A percentile compares a stretch with the other conserved stretches of the same genome.
These are phyloP conservation scores for Isurus oxyrinchus DNA, from an alignment of 2,113 vertebrate species.

Conservation along the genomic window DNA sequence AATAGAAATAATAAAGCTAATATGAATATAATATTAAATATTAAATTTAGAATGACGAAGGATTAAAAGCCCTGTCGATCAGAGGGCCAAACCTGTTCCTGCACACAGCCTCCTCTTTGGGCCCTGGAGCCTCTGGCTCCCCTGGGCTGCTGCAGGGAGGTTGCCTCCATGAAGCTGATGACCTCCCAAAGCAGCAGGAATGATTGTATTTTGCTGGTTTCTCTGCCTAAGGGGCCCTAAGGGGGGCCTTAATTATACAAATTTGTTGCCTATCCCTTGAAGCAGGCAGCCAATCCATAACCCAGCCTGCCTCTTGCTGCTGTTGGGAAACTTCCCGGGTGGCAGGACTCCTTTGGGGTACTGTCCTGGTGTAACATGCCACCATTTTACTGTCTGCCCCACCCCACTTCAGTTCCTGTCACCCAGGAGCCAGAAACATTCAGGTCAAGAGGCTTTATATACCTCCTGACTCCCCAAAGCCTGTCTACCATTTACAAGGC, in stretches of 20 bases:
- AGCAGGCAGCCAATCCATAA: no score
- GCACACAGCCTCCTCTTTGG: no score
- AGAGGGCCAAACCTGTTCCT: no score
- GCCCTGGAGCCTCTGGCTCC: no score
- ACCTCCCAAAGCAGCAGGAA: neutral
- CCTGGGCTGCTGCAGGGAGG: neutral
- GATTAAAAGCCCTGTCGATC: no score
- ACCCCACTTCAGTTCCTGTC: neutral
- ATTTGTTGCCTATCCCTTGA: neutral
- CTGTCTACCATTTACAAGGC: no score
- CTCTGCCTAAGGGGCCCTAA: neutral
- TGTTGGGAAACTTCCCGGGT: no score
- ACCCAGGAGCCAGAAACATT: neutral
- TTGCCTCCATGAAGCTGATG: neutral
- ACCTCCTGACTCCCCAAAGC: no score
- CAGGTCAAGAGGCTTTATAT: no score
- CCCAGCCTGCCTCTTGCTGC: no score
- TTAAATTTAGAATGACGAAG: neutral
- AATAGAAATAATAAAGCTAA: neutral
- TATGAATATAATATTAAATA: neutral
- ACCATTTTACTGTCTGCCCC: neutral
- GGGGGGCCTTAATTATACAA: no score
- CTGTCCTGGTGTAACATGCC: neutral
- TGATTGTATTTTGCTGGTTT: neutral
- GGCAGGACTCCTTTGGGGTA: no score